phyloP scores from a whole-genome alignment of 2,888 invertebrate species.

The Malacosoma neustria region DNA sequence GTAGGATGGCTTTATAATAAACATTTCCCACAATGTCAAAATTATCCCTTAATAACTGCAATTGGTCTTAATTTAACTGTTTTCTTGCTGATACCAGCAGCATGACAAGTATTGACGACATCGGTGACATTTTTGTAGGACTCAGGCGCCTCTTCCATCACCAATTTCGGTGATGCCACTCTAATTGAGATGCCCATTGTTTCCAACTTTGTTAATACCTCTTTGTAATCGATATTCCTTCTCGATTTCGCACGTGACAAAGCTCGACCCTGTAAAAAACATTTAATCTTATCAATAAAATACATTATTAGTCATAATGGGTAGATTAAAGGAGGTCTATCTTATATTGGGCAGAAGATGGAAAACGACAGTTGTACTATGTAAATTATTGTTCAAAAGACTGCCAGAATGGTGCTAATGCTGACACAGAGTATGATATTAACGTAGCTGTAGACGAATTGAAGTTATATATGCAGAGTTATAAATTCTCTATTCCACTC shows the following conservation, averaged over 20 bases:
- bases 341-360: no score
- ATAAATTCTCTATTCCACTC: no score
- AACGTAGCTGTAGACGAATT: no score
- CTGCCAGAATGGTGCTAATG: no score
- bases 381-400: no score
- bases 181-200: conserved; percentile 93
- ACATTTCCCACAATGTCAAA: neutral
- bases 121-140: conserved; percentile 99
- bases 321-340: no score
- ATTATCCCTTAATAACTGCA: conserved; percentile 97
- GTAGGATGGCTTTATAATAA: neutral
- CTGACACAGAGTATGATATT: no score
- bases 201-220: conserved; percentile 89
- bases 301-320: neutral
- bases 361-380: no score
- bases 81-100: conserved; percentile 97
- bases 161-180: conserved; percentile 98
- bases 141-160: conserved; percentile 99
- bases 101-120: conserved; percentile 98
- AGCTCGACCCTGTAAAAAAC: conserved; percentile 86
- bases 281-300: neutral
- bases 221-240: conserved; percentile 93
- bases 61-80: conserved; percentile 97
- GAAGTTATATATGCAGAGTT: no score
- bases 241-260: conserved; percentile 97